Base-by-base conservation (phyloP, 2,113 vertebrate species). In the Gambusia affinis region DNA sequence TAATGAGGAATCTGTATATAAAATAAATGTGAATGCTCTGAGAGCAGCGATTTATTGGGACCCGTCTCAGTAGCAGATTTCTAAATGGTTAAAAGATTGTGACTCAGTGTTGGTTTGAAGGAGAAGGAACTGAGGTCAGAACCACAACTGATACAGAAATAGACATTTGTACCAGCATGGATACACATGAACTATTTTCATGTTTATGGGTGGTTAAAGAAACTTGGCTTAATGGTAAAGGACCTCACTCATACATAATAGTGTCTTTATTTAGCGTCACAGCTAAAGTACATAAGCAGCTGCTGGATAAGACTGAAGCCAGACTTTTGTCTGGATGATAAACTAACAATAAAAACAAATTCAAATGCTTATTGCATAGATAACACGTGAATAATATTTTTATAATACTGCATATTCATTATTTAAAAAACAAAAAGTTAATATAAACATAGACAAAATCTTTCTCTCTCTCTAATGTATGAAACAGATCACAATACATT, bases 181-280 rank as follows among this genome's bases (percentile, higher is more conserved):
- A 89, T 85, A 91, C 78, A 82, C 78, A 87, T 87, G 51, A 88
- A 82, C 76, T 83, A 76, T 86, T 84, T 84, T 86, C 69, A 85
- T 28, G 22, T 89, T 87, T 80, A 88, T 81, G 70, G 61, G 73
- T 75, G 77, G 75, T 73, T 77, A 82, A 67, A 84, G 54, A 61
- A 76, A 80, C 42, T 74, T 19, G 8, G 74, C 65, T 83, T 67
- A 64, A 67, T 70, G 64, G 70, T 1, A 30, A 61, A 64, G 47
- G 62, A 67, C 70, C 76, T 89, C 80, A 86, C 74, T 86, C 63
- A 80, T 70, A 1, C 70, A 51, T 64, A 19, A 47, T 27, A 31
- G 61, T 73, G 70, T 60, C 72, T 83, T 82, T 67, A 69, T 64
- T 80, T 76, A 76, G 60, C 60, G 44, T 65, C 15, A 22, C 67